phyloP scores from a whole-genome alignment of 1,140 invertebrate genomes.

The Heterodera schachtii region DNA sequence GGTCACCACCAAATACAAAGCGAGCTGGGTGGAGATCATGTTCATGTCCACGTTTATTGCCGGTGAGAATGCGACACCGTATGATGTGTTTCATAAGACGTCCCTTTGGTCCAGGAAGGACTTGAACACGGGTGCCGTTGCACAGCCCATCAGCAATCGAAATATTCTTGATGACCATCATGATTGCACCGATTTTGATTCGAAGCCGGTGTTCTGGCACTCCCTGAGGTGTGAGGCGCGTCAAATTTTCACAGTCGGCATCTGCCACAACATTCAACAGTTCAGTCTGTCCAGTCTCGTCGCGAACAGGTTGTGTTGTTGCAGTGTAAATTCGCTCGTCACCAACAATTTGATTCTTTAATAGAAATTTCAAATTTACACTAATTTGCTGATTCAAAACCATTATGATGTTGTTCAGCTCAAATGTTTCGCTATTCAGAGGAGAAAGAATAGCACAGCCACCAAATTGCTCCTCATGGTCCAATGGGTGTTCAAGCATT shows the following conservation, averaged over 20 bases:
- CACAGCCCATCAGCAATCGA: neutral
- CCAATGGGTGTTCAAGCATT: neutral
- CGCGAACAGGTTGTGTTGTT: neutral
- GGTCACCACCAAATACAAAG: constrained; percentile 13
- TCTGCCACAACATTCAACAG: neutral
- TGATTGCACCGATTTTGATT: neutral
- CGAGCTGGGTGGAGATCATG: neutral
- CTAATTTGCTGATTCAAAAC: too few species aligned
- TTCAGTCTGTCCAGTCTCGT: neutral
- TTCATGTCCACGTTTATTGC: neutral
- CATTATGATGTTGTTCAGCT: neutral
- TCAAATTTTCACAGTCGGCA: neutral
- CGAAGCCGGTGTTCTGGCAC: neutral
- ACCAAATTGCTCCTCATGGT: neutral
- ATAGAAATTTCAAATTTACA: too few species aligned
- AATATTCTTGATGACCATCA: neutral
- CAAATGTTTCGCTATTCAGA: neutral
- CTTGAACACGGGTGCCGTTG: neutral
- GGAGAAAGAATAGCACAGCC: constrained; percentile 5
- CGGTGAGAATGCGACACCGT: neutral
- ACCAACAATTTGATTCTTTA: too few species aligned
- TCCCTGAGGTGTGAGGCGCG: neutral
- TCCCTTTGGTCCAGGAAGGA: neutral
- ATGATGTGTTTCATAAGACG: neutral
- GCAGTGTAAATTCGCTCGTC: neutral